Conservation (phyloP, 53 echinoderm and acorn worm species). For the Crossaster papposus region DNA sequence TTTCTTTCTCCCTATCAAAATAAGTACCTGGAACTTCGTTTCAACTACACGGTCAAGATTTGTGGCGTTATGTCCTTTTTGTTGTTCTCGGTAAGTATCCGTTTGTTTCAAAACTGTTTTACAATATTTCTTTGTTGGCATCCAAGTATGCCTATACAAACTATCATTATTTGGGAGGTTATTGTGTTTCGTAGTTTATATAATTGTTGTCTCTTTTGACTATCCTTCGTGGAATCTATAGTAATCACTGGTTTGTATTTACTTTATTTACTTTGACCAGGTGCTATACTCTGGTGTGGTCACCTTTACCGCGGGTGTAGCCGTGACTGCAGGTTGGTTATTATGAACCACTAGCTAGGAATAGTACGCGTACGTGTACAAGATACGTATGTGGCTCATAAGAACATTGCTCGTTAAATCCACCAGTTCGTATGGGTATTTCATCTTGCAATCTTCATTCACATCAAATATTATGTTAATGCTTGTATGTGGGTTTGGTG, state of each 20-base stretch:
- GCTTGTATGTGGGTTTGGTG: too few species aligned
- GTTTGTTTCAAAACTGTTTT: not conserved
- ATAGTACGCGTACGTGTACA: not conserved
- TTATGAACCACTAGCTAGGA: too few species aligned
- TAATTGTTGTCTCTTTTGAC: not conserved
- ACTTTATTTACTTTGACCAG: conserved; percentile 7
- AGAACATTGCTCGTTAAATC: too few species aligned
- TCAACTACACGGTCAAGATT: conserved; percentile 38
- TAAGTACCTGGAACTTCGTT: conserved; percentile 52
- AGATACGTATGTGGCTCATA: not conserved
- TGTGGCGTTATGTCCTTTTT: conserved; percentile 50
- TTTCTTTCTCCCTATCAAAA: not conserved
- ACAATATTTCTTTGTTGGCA: not conserved
- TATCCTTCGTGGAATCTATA: not conserved
- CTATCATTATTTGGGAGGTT: not conserved
- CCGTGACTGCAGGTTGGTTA: conserved; percentile 44
- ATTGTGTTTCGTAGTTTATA: not conserved
- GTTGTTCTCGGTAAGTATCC: conserved; percentile 41
- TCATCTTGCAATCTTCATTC: too few species aligned
- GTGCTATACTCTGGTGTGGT: conserved; percentile 49
- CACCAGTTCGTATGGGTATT: too few species aligned
- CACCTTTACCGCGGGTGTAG: conserved; percentile 37
- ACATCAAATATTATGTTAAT: too few species aligned
- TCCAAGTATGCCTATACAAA: not conserved
- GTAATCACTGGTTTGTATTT: not conserved